Base-by-base conservation (phyloP, 1,140 invertebrate species). In the Diachasma alloeum region DNA sequence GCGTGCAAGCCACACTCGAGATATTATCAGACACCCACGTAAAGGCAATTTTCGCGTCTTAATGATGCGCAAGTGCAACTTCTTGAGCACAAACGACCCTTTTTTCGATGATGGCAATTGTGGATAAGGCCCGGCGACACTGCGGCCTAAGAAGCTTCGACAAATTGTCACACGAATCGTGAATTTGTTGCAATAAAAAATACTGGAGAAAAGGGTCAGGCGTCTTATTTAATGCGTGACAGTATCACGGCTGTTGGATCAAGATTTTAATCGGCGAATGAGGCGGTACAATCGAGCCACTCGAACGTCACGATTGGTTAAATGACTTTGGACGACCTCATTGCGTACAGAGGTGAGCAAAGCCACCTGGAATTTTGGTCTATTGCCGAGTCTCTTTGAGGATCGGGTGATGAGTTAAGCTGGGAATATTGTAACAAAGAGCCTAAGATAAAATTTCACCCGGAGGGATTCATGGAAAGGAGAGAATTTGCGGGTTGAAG, bases 31-130 rank as follows among this genome's bases (percentile, higher is more conserved):
- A 44, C 63, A 59, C 19, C 31, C 26, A 74, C 76, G 63, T 78
- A 66, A 48, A 74, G 72, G 76, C 72, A 78, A 78, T 78, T 78
- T 74, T 74, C 72, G 72, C 72, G 67, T 74, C 76, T 78, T 78
- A 72, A 78, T 78, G 72, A 74, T 78, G 76, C 67, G 68, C 72
- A 24, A 19, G 17, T 15, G 56, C 31, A 19, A 74, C 36, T 74
- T 24, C 63, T 48, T 26, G 4, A 53, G 24, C 26, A 44, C 44
- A 19, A 46, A 56, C 26, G 0, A 69, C n/a, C 15, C 36, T 68
- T 24, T 75, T 48, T 66, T 26, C 24, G 46, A 75, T 2, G 66
- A 75, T 75, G 67, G 42, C 37, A 68, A n/a, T 24, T 13, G 36
- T 13, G 11, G 66, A 75, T 75, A 75, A 69, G 36, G n/a, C 67